Base-by-base conservation (phyloP, 2,113 vertebrate genomes). In the Rhinoderma darwinii region DNA sequence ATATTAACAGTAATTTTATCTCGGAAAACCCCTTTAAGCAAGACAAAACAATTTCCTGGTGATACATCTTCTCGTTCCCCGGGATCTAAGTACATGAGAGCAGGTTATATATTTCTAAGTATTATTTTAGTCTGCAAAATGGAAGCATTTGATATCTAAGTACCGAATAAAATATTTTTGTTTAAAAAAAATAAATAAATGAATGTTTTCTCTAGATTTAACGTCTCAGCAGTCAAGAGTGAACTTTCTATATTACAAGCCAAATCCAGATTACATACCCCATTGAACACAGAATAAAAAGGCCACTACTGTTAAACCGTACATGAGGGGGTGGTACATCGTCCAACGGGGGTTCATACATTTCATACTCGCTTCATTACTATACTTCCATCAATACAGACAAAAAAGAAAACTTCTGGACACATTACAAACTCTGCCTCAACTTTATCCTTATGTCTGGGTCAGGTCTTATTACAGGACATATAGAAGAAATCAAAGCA, bases 141-240 rank as follows among this genome's bases (percentile, higher is more conserved):
- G 68, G 25, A 35, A 12, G 20, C 30, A 72, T 72, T 25, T 39
- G 68, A 39, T 35, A 72, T 39, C 35, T 22, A 37, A 72, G 35
- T 8, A 2, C 66, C 37, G 66, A 70, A 70, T 37, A 37, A 66
- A 66, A 66, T 1, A 30, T 32, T 32, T 12, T 25, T 20, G 1
- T 72, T 63, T 30, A 6, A n/a, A 59, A 70, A 66, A 66, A 32
- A n/a, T n/a, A n/a, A 14, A 32, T 15, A 2, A 70, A 70, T 17
- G 37, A 70, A 70, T 70, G 20, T 70, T 70, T 70, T 70, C 66
- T 70, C 32, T 70, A 70, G 30, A 70, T 20, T 70, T 37, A 35
- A 30, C 66, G 32, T 20, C 14, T 70, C 66, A 37, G 66, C 66
- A 35, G 39, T 70, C 66, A 9, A 37, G 35, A 70, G 17, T 7